Evolutionary conservation across 2,113 vertebrate genomes (phyloP).

Genomic region (Python bivittatus): DNA sequence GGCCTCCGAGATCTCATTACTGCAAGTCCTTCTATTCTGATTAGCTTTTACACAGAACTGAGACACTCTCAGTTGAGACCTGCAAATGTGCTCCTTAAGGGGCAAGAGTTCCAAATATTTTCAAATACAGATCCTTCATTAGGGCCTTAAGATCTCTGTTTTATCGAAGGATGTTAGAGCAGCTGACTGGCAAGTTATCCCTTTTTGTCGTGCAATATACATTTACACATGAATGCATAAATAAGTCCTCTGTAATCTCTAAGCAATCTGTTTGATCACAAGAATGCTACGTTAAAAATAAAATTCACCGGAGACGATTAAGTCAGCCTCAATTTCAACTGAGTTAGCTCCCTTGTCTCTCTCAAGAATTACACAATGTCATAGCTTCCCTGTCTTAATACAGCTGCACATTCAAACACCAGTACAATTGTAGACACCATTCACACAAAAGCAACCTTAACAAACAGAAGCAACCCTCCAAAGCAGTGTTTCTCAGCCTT

Average conservation of each 20-base stretch:
- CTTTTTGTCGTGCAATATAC: neutral
- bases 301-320: neutral
- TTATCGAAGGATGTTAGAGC: neutral
- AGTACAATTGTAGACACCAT: neutral
- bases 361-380: conserved; percentile 35
- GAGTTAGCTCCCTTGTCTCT: conserved; percentile 40
- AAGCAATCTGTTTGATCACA: neutral
- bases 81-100: conserved; percentile 5
- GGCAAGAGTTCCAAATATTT: neutral
- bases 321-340: conserved; percentile 36
- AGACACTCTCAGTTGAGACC: neutral
- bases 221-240: neutral
- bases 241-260: neutral
- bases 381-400: conserved; percentile 46
- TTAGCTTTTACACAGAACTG: conserved; percentile 19
- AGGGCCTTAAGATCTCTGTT: neutral
- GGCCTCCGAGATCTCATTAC: conserved; percentile 3
- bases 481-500: too few relatives aligned
- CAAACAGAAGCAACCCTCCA: neutral
- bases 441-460: conserved; percentile 9
- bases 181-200: neutral
- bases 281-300: neutral
- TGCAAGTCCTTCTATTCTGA: neutral
- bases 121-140: neutral
- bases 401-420: conserved; percentile 33